A percentile compares a stretch with the other conserved stretches of the same genome.
Evolutionary conservation across 2,888 invertebrate species (phyloP).

Genomic region (Eupithecia insigniata): DNA sequence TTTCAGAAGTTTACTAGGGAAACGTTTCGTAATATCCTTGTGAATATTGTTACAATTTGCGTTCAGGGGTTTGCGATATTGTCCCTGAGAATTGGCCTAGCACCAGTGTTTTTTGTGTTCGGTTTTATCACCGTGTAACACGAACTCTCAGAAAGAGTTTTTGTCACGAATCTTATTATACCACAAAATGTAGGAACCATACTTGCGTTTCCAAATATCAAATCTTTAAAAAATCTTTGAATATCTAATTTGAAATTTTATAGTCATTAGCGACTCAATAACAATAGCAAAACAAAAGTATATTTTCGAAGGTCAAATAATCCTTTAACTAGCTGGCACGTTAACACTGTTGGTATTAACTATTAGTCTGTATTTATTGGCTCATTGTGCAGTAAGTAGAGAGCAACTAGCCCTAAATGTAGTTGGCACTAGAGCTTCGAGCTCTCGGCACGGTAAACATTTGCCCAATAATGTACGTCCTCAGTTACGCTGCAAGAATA

Average conservation of each 20-base stretch:
- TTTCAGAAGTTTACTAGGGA: conserved; percentile 60
- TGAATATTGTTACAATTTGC: conserved; percentile 49
- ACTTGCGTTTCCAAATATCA: neutral
- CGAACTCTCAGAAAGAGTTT: neutral
- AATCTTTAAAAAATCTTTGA: too few species aligned
- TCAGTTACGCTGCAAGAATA: conserved; percentile 76
- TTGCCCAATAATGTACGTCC: conserved; percentile 81
- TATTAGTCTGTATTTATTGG: conserved; percentile 63
- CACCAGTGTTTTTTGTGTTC: conserved; percentile 19
- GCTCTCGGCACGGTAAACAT: conserved; percentile 76
- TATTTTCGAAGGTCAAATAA: conserved; percentile 33
- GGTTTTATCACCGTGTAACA: conserved; percentile 18
- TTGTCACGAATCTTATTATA: neutral
- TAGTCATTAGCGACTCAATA: too few species aligned
- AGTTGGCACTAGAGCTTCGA: conserved; percentile 70
- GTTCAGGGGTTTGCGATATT: conserved; percentile 42
- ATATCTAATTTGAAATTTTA: neutral
- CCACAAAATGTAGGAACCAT: neutral
- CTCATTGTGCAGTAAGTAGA: conserved; percentile 63
- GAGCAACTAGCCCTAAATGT: conserved; percentile 74
- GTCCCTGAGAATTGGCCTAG: conserved; percentile 6
- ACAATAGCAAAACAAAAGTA: neutral
- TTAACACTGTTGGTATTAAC: conserved; percentile 51
- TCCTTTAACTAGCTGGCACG: conserved; percentile 40
- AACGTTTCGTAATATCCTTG: conserved; percentile 58